Conservation (phyloP, 2,797 vertebrate species). For the Macrochelys suwanniensis region DNA sequence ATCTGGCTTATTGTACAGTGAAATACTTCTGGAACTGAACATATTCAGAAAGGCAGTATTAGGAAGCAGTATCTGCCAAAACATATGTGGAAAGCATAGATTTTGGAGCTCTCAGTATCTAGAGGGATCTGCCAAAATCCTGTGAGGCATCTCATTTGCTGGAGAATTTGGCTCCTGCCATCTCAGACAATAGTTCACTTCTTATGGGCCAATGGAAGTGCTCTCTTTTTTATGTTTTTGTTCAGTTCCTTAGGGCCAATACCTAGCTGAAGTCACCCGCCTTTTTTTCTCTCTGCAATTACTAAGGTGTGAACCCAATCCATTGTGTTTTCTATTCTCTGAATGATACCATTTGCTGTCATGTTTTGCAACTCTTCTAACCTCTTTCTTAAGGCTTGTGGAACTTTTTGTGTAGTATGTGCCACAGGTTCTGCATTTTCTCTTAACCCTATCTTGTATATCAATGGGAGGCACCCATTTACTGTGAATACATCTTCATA, state of each 20-base stretch:
- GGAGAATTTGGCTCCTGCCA: neutral
- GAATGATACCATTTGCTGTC: neutral
- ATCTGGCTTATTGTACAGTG: neutral
- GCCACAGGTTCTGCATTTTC: neutral
- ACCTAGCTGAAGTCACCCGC: neutral
- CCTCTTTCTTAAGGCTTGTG: neutral
- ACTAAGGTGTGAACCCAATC: neutral
- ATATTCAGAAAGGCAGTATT: neutral
- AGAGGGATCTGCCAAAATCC: neutral
- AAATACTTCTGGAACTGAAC: neutral
- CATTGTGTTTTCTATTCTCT: neutral
- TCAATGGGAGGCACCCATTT: neutral
- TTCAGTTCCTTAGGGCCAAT: neutral
- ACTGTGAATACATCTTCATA: neutral
- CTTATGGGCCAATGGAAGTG: neutral
- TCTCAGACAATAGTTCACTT: neutral
- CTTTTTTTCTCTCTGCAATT: neutral
- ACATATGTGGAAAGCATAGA: neutral
- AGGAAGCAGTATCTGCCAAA: neutral
- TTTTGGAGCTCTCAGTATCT: neutral
- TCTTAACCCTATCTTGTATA: neutral
- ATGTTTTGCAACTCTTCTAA: neutral
- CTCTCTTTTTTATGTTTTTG: neutral
- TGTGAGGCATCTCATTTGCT: neutral
- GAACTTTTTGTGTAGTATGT: neutral